phyloP scores from a whole-genome alignment of 2,888 invertebrate genomes.

The Doris montereyensis region DNA sequence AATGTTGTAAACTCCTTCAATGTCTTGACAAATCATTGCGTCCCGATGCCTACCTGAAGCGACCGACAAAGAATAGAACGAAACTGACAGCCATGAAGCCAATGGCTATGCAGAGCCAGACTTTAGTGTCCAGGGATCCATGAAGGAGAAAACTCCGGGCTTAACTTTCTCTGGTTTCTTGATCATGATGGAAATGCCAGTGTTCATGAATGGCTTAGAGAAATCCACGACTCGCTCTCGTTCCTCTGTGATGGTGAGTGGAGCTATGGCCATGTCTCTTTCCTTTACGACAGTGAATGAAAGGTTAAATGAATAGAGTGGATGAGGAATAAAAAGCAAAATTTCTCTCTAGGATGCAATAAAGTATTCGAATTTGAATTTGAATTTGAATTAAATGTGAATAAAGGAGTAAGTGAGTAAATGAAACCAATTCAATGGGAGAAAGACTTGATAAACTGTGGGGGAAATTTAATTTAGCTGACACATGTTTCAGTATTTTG shows the following conservation, averaged over 20 bases:
- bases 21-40: no score
- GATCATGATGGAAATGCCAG: constrained; percentile 96
- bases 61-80: constrained; percentile 95
- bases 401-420: no score
- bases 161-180: constrained; percentile 92
- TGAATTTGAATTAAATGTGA: no score
- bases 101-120: constrained; percentile 90
- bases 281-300: constrained; percentile 74
- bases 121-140: constrained; percentile 97
- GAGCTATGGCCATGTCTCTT: constrained; percentile 95
- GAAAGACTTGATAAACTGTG: no score
- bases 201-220: constrained; percentile 96
- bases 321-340: no score
- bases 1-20: no score
- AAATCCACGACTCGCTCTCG: constrained; percentile 96
- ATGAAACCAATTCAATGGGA: no score
- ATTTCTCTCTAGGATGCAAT: no score
- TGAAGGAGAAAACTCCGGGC: constrained; percentile 96
- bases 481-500: no score
- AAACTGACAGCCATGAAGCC: constrained; percentile 97
- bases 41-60: constrained; percentile 77
- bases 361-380: no score
- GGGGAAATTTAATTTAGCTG: no score
- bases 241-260: constrained; percentile 93
- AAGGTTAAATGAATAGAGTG: no score